Conservation (phyloP, 2,797 vertebrate genomes). For the Sardinella longiceps region DNA sequence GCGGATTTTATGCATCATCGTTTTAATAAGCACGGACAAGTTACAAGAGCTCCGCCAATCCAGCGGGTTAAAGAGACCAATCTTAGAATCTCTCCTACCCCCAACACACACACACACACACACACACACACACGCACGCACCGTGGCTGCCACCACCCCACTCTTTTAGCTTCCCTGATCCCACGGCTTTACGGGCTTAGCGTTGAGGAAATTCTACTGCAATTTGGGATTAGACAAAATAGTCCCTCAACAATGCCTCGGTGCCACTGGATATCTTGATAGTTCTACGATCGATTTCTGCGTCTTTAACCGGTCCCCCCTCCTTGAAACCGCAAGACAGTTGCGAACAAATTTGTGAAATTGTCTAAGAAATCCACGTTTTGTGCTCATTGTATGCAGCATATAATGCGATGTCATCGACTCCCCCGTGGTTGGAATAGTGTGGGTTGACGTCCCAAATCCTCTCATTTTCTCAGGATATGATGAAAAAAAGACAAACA, state of each 20-base stretch:
- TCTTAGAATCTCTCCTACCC: slow-evolving; percentile 32
- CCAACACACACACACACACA: slow-evolving; percentile 15
- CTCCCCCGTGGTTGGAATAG: slow-evolving; percentile 2
- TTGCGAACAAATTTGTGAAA: slow-evolving; percentile 40
- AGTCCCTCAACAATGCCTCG: slow-evolving; percentile 71
- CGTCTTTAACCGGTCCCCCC: slow-evolving; percentile 35
- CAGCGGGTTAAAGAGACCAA: slow-evolving; percentile 55
- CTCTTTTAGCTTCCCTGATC: slow-evolving; percentile 76
- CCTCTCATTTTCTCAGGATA: slow-evolving; percentile 4
- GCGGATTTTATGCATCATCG: slow-evolving; percentile 74
- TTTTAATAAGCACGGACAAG: slow-evolving; percentile 74
- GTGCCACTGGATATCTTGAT: slow-evolving; percentile 75
- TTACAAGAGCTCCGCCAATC: slow-evolving; percentile 65
- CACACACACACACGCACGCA: slow-evolving; percentile 47
- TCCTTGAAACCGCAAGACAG: slow-evolving; percentile 17
- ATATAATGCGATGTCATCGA: slow-evolving; percentile 20
- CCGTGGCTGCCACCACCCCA: slow-evolving; percentile 28
- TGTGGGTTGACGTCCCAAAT: slow-evolving; percentile 9
- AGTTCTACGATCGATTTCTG: slow-evolving; percentile 37
- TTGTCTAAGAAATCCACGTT: slow-evolving; percentile 45
- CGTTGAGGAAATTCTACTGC: slow-evolving; percentile 82
- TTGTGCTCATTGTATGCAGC: slow-evolving; percentile 26
- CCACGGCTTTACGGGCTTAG: slow-evolving; percentile 81
- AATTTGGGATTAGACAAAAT: slow-evolving; percentile 87
- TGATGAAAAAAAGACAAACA: slow-evolving; percentile 25